Conservation (phyloP, 2,113 vertebrate species). For the Ranitomeya variabilis region DNA sequence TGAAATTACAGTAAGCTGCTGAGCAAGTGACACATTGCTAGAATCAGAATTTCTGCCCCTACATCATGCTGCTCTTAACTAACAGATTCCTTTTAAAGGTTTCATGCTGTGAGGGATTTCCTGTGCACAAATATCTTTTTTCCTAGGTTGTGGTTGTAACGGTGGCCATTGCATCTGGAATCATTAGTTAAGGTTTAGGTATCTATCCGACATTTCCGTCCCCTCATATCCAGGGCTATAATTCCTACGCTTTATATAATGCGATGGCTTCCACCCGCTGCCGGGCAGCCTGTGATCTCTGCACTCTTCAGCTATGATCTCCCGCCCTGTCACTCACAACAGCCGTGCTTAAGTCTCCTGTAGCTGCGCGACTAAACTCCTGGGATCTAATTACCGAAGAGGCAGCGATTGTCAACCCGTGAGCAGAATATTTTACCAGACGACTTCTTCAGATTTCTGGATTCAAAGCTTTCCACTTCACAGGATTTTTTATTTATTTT, state of each 20-base stretch:
- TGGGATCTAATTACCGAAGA: constrained; percentile 43
- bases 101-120: no score
- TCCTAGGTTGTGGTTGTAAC: no score
- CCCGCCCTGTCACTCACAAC: neutral
- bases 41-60: no score
- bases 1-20: no score
- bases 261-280: neutral
- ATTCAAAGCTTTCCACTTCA: neutral
- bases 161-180: no score
- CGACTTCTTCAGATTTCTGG: neutral
- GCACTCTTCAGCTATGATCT: constrained; percentile 13
- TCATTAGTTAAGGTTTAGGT: neutral
- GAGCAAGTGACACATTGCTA: no score
- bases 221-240: neutral
- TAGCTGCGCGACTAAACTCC: neutral
- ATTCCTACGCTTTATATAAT: neutral
- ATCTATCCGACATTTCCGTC: neutral
- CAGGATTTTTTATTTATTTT: neutral
- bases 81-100: no score
- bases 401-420: neutral
- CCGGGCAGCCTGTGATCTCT: neutral
- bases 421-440: constrained; percentile 33
- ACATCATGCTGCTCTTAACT: no score
- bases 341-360: neutral
- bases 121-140: no score